Evolutionary conservation across 2,797 vertebrate species (phyloP).

Genomic region (Hipposideros larvatus): DNA sequence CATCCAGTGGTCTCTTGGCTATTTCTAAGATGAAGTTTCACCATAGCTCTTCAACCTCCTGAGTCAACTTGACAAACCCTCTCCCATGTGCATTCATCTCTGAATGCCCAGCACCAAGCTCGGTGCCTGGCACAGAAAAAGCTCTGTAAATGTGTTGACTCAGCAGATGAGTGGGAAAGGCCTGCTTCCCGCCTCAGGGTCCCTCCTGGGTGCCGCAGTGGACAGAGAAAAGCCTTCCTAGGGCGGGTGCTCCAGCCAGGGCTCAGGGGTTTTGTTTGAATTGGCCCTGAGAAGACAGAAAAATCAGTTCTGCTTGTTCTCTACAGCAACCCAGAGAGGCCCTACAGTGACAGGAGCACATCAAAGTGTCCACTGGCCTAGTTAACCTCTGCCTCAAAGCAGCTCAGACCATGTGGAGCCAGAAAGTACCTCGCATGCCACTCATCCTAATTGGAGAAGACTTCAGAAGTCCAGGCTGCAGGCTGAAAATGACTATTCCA

Average conservation of each 20-base stretch:
- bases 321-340: not conserved
- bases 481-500: not conserved
- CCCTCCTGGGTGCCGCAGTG: not conserved
- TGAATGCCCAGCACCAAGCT: not conserved
- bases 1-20: not conserved
- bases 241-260: not conserved
- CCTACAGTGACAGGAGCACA: not conserved
- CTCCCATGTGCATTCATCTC: not conserved
- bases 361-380: not conserved
- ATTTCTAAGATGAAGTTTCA: not conserved
- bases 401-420: not conserved
- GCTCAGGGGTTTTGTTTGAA: not conserved
- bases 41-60: not conserved
- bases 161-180: not conserved
- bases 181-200: not conserved
- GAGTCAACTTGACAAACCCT: not conserved
- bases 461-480: not conserved
- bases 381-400: not conserved
- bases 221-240: not conserved
- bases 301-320: not conserved
- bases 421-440: not conserved
- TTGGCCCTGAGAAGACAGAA: not conserved
- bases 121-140: not conserved
- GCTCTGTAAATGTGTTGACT: not conserved
- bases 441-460: not conserved